Evolutionary conservation across 2,797 vertebrate species (phyloP), one percentile per base, ranked within the genome.

Genomic region (Fratercula arctica): DNA sequence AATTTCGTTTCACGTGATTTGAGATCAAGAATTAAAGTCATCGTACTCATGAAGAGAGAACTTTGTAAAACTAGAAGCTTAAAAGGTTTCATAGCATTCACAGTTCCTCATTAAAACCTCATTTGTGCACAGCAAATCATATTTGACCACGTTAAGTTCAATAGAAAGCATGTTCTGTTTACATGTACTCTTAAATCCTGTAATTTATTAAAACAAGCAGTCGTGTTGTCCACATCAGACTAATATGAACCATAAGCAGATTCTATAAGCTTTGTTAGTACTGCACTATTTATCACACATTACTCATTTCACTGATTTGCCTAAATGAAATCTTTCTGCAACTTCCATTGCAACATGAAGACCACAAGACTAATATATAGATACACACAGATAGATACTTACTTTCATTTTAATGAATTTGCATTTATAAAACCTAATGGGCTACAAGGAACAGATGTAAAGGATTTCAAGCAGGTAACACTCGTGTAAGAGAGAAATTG

Each of bases 121-220:
- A 2, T 81, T 85, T 69, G 25, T 31, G 68, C 43, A 26, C 6
- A 80, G 78, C 75, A 73, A 76, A 87, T 67, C n/a, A 25, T 28
- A 33, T 56, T 46, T 76, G 66, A 50, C 26, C 45, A 54, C 1
- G 1, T 28, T 26, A 57, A 57, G 16, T 59, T 80, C 46, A 85
- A 68, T 17, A 78, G 45, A 84, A 73, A 79, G 26, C 26, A 16
- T 2, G 4, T 12, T 74, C 68, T 33, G n/a, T 72, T 63, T 60
- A 85, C 4, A 0, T 6, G 28, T 28, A 45, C 23, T 68, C 23
- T 28, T 39, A 80, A 63, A 24, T 64, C 3, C 0, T 41, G 31
- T 39, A 13, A 69, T 45, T 46, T 21, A 10, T 37, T 53, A 67
- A 70, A 95, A 86, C 24, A 41, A 85, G 56, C 23, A 57, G 45